phyloP scores from a whole-genome alignment of 2,113 vertebrate species.

The Lota lota region DNA sequence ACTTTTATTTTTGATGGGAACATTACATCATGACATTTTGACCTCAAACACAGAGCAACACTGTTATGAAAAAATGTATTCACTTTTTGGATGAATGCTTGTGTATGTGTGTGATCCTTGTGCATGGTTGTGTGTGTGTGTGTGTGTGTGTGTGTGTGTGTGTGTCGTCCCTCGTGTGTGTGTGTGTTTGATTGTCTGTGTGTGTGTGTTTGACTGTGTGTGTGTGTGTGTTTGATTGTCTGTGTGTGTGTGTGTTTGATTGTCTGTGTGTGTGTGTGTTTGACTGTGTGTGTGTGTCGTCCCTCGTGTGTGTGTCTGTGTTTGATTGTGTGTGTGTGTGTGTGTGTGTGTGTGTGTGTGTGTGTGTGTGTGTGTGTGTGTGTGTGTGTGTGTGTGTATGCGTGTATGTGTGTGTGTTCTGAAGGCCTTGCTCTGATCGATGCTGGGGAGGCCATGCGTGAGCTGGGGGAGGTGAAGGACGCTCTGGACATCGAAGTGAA shows the following conservation, averaged over 20 bases:
- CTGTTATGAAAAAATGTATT: slow-evolving; percentile 24
- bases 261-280: slow-evolving; percentile 15
- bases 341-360: not conserved
- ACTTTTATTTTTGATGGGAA: slow-evolving; percentile 5
- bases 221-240: not conserved
- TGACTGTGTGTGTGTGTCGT: not conserved
- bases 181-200: not conserved
- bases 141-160: not conserved
- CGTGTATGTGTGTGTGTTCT: slow-evolving; percentile 13
- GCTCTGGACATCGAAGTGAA: slow-evolving; percentile 98
- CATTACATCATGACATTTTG: slow-evolving; percentile 10
- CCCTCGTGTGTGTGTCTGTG: not conserved
- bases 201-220: not conserved
- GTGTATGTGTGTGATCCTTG: too few relatives aligned
- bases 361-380: not conserved
- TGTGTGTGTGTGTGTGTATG: not conserved
- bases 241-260: slow-evolving; percentile 1
- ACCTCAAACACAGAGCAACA: slow-evolving; percentile 5
- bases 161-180: not conserved
- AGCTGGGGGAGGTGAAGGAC: slow-evolving; percentile 95
- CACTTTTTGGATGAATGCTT: not conserved
- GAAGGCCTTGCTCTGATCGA: slow-evolving; percentile 88
- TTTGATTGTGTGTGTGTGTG: not conserved
- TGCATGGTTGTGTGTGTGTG: too few relatives aligned
- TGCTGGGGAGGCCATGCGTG: slow-evolving; percentile 89